These are phyloP conservation scores for Corythaeola cristata DNA, from an alignment of 2,113 vertebrate genomes.

Conservation along the genomic window DNA sequence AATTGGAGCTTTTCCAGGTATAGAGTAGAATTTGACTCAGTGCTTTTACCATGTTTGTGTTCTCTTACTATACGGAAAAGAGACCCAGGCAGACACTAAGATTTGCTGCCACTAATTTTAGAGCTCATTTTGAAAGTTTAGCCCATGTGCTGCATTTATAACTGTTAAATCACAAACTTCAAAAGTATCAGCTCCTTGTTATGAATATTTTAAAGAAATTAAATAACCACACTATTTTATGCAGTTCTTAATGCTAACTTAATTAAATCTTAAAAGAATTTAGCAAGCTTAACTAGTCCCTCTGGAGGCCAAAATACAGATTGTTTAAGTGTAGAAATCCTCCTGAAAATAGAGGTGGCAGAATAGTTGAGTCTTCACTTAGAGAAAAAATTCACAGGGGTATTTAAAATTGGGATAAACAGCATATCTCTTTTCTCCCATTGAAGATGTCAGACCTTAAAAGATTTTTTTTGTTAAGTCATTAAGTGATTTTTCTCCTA, in stretches of 20 bases:
- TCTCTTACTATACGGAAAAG: neutral
- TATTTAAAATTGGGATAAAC: neutral
- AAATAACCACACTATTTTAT: neutral
- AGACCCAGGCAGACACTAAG: neutral
- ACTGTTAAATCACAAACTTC: neutral
- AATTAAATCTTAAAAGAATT: constrained; percentile 6
- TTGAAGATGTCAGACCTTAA: neutral
- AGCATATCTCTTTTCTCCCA: neutral
- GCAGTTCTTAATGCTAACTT: neutral
- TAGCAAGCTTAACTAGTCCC: neutral
- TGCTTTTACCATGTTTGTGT: neutral
- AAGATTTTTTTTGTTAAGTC: neutral
- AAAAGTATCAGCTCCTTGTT: neutral
- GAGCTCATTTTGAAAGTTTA: neutral
- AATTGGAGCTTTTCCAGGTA: neutral
- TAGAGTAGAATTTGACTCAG: neutral
- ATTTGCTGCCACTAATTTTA: neutral
- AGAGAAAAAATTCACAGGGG: neutral
- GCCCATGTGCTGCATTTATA: neutral
- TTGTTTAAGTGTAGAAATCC: neutral
- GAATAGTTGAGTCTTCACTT: neutral
- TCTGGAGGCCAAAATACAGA: neutral
- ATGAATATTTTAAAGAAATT: constrained; percentile 17
- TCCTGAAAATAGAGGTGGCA: neutral
- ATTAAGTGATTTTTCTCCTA: neutral